Conservation (phyloP, 2,888 invertebrate species). For the Eledona agricola region DNA sequence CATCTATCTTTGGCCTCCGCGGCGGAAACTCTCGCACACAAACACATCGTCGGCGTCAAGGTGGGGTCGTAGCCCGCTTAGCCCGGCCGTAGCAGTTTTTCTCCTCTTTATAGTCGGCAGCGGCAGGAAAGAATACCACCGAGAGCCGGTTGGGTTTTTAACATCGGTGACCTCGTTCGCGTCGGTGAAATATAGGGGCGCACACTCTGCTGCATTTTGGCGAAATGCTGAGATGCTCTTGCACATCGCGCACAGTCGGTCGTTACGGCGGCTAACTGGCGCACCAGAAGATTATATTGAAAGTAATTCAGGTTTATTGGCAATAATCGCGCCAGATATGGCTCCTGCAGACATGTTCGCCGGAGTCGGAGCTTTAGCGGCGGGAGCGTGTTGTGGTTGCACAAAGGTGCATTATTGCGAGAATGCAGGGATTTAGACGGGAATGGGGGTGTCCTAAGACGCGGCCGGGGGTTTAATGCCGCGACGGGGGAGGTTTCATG, state of each 20-base stretch:
- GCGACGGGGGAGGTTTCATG: too few relatives aligned
- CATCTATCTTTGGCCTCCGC: constrained; percentile 5
- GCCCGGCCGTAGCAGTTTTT: constrained; percentile 22
- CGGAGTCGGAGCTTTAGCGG: constrained; percentile 20
- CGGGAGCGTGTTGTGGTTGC: constrained; percentile 26
- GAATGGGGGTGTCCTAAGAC: too few relatives aligned
- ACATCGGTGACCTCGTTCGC: constrained; percentile 27
- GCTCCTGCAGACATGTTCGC: constrained; percentile 37
- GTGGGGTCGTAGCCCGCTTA: constrained; percentile 23
- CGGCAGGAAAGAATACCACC: constrained; percentile 23
- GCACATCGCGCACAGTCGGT: constrained; percentile 32
- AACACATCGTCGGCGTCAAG: constrained; percentile 16
- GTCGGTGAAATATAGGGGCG: constrained; percentile 19
- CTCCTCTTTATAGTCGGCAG: constrained; percentile 23
- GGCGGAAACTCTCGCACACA: too few relatives aligned
- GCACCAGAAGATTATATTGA: constrained; percentile 56
- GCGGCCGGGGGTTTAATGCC: constrained; percentile 7
- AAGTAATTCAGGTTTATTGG: constrained; percentile 61
- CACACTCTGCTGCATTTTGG: constrained; percentile 47
- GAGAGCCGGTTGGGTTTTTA: constrained; percentile 18
- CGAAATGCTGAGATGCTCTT: constrained; percentile 34
- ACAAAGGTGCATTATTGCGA: constrained; percentile 31
- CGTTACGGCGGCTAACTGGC: constrained; percentile 32
- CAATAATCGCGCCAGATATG: constrained; percentile 50
- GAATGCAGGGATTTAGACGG: constrained; percentile 22